Evolutionary conservation across 2,797 vertebrate species (phyloP).

Genomic region (Urosaurus nigricauda): DNA sequence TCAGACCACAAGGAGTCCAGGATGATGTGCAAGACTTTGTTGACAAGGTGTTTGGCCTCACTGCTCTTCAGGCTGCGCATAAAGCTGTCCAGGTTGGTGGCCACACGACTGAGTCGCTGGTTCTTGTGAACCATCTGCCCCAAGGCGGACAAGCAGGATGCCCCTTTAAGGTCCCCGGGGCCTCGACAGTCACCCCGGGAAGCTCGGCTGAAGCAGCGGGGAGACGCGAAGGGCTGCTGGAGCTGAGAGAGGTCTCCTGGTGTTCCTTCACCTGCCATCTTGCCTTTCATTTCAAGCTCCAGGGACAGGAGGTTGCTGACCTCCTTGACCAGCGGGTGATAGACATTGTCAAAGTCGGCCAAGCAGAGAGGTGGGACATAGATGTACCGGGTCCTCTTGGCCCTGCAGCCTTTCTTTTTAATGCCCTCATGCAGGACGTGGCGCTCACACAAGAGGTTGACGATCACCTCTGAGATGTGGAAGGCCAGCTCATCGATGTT

Average conservation of each 20-base stretch:
- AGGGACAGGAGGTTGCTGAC: neutral
- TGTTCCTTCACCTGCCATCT: neutral
- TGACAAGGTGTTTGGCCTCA: conserved; percentile 69
- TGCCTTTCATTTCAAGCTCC: conserved; percentile 13
- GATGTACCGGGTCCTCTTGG: neutral
- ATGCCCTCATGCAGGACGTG: conserved; percentile 2
- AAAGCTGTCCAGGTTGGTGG: conserved; percentile 52
- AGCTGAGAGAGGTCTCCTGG: neutral
- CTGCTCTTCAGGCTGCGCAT: conserved; percentile 52
- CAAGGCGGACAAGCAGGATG: neutral
- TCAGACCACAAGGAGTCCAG: conserved; percentile 47
- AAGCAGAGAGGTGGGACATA: conserved; percentile 16
- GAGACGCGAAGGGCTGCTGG: neutral
- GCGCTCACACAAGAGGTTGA: neutral
- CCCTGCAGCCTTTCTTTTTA: neutral
- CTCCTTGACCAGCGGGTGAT: conserved; percentile 41
- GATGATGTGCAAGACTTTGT: conserved; percentile 73
- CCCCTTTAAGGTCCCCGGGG: neutral
- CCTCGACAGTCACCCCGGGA: conserved; percentile 20
- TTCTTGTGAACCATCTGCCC: neutral
- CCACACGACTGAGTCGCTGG: neutral
- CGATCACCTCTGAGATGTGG: conserved; percentile 15
- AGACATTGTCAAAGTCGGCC: conserved; percentile 27
- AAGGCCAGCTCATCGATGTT: conserved; percentile 25
- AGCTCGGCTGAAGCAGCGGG: neutral